phyloP scores from a whole-genome alignment of 2,888 invertebrate genomes.

The Drosophila nr. medialis region DNA sequence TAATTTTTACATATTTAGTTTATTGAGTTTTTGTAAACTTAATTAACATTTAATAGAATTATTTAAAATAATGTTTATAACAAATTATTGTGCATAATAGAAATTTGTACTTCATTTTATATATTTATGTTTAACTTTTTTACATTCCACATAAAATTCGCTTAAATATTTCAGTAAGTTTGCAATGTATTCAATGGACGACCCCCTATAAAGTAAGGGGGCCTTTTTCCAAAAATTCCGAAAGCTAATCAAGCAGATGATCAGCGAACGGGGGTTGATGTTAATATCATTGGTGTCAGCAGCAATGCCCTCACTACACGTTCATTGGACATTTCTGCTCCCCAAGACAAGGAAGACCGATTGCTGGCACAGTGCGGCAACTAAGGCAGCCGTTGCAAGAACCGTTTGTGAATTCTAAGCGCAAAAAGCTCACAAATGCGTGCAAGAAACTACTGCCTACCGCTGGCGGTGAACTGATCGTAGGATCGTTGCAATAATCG shows the following conservation, averaged over 20 bases:
- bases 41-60: neutral
- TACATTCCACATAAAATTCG: neutral
- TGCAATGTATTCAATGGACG: conserved; percentile 55
- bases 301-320: conserved; percentile 94
- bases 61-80: neutral
- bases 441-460: conserved; percentile 11
- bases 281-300: conserved; percentile 88
- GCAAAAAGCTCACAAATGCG: neutral
- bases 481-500: conserved; percentile 28
- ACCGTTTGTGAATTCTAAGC: conserved; percentile 71
- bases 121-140: neutral
- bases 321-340: conserved; percentile 94
- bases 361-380: conserved; percentile 4
- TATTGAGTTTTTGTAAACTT: neutral
- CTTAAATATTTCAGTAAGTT: neutral
- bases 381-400: conserved; percentile 30
- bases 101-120: neutral
- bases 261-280: conserved; percentile 72
- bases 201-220: conserved; percentile 89
- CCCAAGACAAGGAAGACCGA: conserved; percentile 92
- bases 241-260: conserved; percentile 84
- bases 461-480: neutral
- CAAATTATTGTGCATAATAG: too few species aligned
- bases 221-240: conserved; percentile 91
- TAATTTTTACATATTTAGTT: neutral